Percentiles rank a stretch among this genome's conserved stretches.
These are phyloP conservation scores for Calidris pugnax DNA, from an alignment of 2,113 vertebrate species.

Conservation along the genomic window DNA sequence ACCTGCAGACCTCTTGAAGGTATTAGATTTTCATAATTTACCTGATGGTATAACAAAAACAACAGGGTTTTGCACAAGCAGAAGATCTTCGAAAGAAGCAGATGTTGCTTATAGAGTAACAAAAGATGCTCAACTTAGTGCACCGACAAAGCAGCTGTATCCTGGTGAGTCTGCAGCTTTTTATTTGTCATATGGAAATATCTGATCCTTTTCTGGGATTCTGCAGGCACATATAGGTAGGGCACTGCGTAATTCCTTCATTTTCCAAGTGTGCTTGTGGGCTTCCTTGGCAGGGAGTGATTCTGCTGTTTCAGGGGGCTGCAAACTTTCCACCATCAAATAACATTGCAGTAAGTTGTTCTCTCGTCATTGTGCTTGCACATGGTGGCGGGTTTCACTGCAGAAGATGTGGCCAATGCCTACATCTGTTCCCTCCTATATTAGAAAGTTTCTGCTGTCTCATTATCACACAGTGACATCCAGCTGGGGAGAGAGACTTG, in stretches of 20 bases:
- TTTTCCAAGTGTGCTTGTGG: fast-evolving
- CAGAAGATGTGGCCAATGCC: neutral
- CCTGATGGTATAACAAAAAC: conserved; percentile 92
- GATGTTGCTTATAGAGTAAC: conserved; percentile 93
- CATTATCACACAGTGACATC: neutral
- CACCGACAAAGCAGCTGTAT: conserved; percentile 91
- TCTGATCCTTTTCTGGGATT: neutral
- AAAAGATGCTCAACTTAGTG: conserved; percentile 93
- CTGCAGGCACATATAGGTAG: neutral
- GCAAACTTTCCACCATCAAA: neutral
- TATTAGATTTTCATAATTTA: conserved; percentile 96
- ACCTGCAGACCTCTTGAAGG: conserved; percentile 94
- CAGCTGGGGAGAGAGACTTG: conserved; percentile 1
- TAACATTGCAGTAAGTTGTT: neutral
- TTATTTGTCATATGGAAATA: fast-evolving
- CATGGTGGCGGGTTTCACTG: neutral
- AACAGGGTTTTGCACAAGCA: conserved; percentile 88
- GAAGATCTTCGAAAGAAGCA: conserved; percentile 88
- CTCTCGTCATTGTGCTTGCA: fast-evolving
- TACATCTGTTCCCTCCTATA: neutral
- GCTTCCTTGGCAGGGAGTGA: neutral
- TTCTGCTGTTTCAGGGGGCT: neutral
- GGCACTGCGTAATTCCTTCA: fast-evolving
- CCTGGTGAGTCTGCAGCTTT: conserved; percentile 47
- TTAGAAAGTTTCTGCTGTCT: neutral